Evolutionary conservation across 2,113 vertebrate species (phyloP).

Genomic region (Lagopus muta): DNA sequence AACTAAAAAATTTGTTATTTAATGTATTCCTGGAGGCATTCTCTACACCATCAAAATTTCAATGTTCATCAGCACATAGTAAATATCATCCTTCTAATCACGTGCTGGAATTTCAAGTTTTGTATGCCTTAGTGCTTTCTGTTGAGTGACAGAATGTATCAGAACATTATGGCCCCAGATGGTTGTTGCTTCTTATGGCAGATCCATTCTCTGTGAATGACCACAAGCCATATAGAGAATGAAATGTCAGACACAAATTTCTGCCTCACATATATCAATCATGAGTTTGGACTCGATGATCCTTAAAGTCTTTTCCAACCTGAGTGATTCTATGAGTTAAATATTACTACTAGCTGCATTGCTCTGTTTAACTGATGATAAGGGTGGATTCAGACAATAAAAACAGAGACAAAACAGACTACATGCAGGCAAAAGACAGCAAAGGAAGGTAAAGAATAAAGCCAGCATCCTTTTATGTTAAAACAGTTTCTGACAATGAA

Average conservation of each 20-base stretch:
- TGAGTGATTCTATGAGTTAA: not conserved
- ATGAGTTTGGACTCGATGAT: not conserved
- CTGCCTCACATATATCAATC: conserved; percentile 12
- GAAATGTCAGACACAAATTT: not conserved
- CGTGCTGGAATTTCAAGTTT: not conserved
- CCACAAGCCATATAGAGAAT: not conserved
- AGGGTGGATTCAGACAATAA: not conserved
- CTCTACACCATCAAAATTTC: not conserved
- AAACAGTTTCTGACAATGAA: not conserved
- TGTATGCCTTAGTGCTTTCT: not conserved
- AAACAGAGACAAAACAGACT: not conserved
- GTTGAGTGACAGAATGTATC: not conserved
- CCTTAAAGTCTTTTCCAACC: no score
- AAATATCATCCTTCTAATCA: not conserved
- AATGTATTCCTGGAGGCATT: rapidly evolving
- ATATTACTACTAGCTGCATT: conserved; percentile 17
- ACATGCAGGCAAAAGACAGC: not conserved
- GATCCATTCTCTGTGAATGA: conserved; percentile 16
- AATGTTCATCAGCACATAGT: not conserved
- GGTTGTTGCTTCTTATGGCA: not conserved
- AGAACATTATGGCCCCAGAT: conserved; percentile 6
- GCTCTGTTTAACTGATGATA: conserved; percentile 7
- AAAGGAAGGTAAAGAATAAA: not conserved
- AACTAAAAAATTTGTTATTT: not conserved
- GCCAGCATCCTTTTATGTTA: not conserved